Evolutionary conservation across 53 echinoderm and acorn worm species (phyloP).

Genomic region (Henricia sp.): DNA sequence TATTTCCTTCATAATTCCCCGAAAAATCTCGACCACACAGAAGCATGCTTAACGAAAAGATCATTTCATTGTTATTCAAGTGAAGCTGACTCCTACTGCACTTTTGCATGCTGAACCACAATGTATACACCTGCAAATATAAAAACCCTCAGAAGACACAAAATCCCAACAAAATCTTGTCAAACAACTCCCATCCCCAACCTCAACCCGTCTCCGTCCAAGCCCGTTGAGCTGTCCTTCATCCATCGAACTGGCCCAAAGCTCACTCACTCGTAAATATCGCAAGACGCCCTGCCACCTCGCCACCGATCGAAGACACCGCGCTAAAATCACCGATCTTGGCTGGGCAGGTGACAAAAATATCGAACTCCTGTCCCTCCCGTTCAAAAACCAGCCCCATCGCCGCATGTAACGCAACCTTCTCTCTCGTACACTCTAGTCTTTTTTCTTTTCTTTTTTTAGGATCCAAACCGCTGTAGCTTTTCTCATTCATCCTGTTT

Average conservation of each 20-base stretch:
- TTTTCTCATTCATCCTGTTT: not conserved
- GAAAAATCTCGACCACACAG: too few species aligned
- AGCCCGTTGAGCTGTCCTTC: constrained; percentile 2
- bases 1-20: too few species aligned
- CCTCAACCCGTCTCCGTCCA: not conserved
- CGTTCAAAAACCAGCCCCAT: not conserved
- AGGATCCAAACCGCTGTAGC: not conserved
- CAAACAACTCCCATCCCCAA: not conserved
- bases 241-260: not conserved
- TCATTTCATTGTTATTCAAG: too few species aligned
- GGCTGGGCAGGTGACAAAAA: constrained; percentile 38
- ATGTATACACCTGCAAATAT: not conserved
- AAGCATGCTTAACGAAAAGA: too few species aligned
- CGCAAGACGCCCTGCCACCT: not conserved
- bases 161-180: not conserved
- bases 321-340: constrained; percentile 54
- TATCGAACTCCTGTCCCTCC: constrained; percentile 19
- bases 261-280: constrained; percentile 40
- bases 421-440: not conserved
- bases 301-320: constrained; percentile 36
- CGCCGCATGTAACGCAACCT: not conserved
- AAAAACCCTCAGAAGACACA: not conserved
- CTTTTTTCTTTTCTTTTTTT: not conserved
- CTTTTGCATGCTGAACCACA: not conserved
- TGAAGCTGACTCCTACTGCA: too few species aligned